Evolutionary conservation across 2,797 vertebrate species (phyloP).

Genomic region (Percopsis omiscomaycus): DNA sequence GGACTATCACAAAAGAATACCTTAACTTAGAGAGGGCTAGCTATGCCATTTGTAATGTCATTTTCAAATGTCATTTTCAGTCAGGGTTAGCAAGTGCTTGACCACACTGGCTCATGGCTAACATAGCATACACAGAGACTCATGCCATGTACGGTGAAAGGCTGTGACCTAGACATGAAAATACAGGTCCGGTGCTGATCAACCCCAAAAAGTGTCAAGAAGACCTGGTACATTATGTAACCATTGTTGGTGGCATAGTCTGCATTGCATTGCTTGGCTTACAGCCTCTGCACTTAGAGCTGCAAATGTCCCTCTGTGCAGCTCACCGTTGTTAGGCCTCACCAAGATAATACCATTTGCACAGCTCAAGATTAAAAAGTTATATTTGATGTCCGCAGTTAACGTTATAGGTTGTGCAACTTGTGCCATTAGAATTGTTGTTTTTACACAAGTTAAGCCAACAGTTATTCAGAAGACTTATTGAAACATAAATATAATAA

Average conservation of each 20-base stretch:
- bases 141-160: slow-evolving; percentile 43
- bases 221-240: slow-evolving; percentile 54
- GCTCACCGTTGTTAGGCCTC: slow-evolving; percentile 51
- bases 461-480: no score
- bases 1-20: slow-evolving; percentile 59
- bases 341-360: slow-evolving; percentile 50
- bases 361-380: slow-evolving; percentile 57
- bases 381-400: slow-evolving; percentile 57
- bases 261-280: slow-evolving; percentile 54
- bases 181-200: slow-evolving; percentile 33
- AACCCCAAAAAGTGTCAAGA: slow-evolving; percentile 9
- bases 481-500: no score
- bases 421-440: no score
- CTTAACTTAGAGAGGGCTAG: slow-evolving; percentile 43
- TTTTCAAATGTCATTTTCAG: slow-evolving; percentile 15
- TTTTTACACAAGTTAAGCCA: no score
- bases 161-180: slow-evolving; percentile 38
- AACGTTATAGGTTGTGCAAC: not conserved
- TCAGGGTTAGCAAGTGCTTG: slow-evolving; percentile 2
- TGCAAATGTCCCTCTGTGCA: slow-evolving; percentile 42
- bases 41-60: slow-evolving; percentile 5
- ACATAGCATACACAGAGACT: slow-evolving; percentile 15
- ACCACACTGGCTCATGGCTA: not conserved
- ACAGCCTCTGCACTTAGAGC: slow-evolving; percentile 35
- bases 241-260: slow-evolving; percentile 53